Conservation (phyloP, 2,797 vertebrate genomes). For the Rhabdomys pumilio region DNA sequence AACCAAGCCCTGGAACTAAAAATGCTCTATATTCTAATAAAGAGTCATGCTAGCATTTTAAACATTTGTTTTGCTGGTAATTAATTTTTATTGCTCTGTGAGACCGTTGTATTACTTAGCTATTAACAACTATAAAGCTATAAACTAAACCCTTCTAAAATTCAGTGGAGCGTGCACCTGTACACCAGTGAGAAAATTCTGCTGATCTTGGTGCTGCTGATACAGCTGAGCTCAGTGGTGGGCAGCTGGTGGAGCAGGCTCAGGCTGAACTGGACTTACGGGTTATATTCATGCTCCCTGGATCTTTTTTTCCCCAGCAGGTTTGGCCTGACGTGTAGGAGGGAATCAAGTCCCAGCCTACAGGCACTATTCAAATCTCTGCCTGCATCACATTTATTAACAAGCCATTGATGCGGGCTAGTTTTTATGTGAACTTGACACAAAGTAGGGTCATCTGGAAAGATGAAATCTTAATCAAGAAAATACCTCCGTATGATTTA, state of each 20-base stretch:
- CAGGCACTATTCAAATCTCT: neutral
- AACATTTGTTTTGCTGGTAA: constrained; percentile 64
- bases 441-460: neutral
- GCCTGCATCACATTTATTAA: neutral
- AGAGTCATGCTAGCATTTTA: constrained; percentile 31
- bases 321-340: neutral
- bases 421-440: neutral
- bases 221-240: neutral
- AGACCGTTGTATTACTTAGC: constrained; percentile 38
- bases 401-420: neutral
- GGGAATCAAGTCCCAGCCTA: neutral
- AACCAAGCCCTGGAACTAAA: constrained; percentile 51
- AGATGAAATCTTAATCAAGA: neutral
- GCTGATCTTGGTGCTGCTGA: neutral
- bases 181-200: neutral
- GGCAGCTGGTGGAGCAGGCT: neutral
- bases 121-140: neutral
- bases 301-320: too few species aligned
- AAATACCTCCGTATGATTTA: neutral
- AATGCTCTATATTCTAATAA: constrained; percentile 60
- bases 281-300: neutral
- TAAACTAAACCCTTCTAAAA: constrained; percentile 32
- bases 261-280: neutral
- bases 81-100: constrained; percentile 60
- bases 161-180: neutral